Percentiles rank a stretch among this genome's conserved stretches.
Evolutionary conservation across 2,113 vertebrate genomes (phyloP).

Genomic region (Calidris pygmaea): DNA sequence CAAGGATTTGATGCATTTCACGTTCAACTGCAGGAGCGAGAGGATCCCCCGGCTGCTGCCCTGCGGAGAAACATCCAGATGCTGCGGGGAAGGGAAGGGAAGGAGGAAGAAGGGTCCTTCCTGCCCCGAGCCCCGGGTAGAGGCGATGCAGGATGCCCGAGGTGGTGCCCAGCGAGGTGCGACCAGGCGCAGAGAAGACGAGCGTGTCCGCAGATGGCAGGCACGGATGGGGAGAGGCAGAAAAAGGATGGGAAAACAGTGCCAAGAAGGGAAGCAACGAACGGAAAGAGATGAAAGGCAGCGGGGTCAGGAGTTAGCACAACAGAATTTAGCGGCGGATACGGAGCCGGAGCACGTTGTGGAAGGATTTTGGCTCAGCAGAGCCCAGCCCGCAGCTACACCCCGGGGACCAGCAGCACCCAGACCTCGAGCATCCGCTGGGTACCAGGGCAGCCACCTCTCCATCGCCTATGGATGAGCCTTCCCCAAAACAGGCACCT

Average conservation of each 20-base stretch:
- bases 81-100: background rate
- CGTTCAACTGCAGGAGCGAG: constrained; percentile 57
- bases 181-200: background rate
- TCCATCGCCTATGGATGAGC: accelerated
- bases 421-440: background rate
- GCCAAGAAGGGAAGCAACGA: background rate
- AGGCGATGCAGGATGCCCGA: background rate
- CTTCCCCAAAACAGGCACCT: background rate
- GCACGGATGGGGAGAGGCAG: background rate
- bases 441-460: background rate
- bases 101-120: background rate
- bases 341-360: accelerated
- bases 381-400: background rate
- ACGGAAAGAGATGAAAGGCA: background rate
- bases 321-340: accelerated
- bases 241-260: background rate
- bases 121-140: background rate
- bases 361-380: background rate
- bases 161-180: background rate
- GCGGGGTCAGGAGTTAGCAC: background rate
- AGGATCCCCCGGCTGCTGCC: constrained; percentile 45
- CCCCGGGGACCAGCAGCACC: background rate
- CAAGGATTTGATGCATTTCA: constrained; percentile 59
- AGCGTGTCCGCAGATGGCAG: background rate
- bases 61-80: background rate